These are phyloP conservation scores for Gavia stellata DNA, from an alignment of 2,113 vertebrate species.

Conservation along the genomic window DNA sequence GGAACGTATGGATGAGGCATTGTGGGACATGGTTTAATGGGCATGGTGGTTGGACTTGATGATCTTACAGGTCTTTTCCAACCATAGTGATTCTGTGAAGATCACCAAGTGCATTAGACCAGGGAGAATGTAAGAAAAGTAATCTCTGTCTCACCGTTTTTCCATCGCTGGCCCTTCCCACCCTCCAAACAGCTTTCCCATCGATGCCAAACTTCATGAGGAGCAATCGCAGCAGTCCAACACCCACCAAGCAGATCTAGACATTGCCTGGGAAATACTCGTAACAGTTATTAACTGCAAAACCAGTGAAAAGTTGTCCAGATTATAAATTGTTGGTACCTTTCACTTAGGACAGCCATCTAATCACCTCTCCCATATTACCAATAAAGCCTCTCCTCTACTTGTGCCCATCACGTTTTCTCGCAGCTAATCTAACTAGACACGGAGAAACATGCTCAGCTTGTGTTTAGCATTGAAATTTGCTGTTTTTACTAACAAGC, in stretches of 20 bases:
- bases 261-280: neutral
- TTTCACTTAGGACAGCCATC: neutral
- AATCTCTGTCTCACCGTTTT: neutral
- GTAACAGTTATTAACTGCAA: neutral
- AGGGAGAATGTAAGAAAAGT: neutral
- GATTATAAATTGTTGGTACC: neutral
- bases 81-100: too few species aligned
- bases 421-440: neutral
- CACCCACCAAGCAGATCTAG: neutral
- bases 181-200: neutral
- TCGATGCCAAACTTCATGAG: neutral
- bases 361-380: neutral
- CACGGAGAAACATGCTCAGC: neutral
- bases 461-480: neutral
- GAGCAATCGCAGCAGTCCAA: neutral
- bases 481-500: neutral
- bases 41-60: too few species aligned
- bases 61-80: too few species aligned
- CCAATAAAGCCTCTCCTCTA: neutral
- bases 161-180: fast-evolving
- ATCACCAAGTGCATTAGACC: neutral
- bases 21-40: too few species aligned
- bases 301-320: neutral
- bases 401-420: neutral
- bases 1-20: too few species aligned